Evolutionary conservation across 2,888 invertebrate genomes (phyloP), one percentile per base, ranked within the genome.

Genomic region (Oxyscelio sp.): DNA sequence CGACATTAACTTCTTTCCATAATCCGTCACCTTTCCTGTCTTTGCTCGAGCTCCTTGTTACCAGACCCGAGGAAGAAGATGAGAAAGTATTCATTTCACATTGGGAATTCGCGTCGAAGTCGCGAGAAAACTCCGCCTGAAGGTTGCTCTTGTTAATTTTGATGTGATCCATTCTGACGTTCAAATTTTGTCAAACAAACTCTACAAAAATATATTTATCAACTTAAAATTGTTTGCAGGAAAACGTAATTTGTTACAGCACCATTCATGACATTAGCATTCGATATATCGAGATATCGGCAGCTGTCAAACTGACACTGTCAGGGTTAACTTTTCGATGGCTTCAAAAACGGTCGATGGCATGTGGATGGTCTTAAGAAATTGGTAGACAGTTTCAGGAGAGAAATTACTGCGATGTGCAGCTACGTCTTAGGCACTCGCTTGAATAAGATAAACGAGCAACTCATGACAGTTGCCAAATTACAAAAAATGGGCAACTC

Each of bases 361-460:
- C 38, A 38, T 2, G 38, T 48, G 2, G 48, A 9, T 48, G 15
- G 4, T 48, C 9, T 6, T 8, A 48, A 48, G 17, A 48, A 48
- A 5, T 9, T 48, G 48, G 19, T 17, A 48, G 8, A 19, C 19
- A 6, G 6, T 43, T 43, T 43, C n/a, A n/a, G n/a, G n/a, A n/a
- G 43, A 43, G 43, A 43, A 43, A 31, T 59, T 58, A 58, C n/a
- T n/a, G n/a, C 40, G 4, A 81, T 81, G 81, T 58, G 65, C 13
- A 81, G 74, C 45, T 61, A 68, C 21, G 9, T 74, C 9, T 2
- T 75, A 24, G 40, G 15, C 17, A 40, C 61, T 38, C 74, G 74
- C 15, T 56, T 81, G 4, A 81, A 70, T 8, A 81, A 75, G 27
- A 65, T 81, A 40, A 81, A 74, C n/a, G 81, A 81, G 38, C 68